These are phyloP conservation scores for Tipula unca DNA, from an alignment of 2,888 invertebrate genomes.

Conservation along the genomic window DNA sequence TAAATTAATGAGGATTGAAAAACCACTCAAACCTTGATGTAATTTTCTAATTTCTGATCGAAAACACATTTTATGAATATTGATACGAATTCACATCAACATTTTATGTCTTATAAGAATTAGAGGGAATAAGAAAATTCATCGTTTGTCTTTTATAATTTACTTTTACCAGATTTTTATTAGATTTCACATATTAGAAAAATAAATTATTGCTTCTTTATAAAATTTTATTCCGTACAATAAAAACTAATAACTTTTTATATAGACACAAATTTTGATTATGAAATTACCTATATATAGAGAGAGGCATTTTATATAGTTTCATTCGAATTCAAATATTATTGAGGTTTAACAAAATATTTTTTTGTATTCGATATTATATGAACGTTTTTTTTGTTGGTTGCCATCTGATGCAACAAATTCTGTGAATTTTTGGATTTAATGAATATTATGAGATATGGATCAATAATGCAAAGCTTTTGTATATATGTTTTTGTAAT, in stretches of 20 bases:
- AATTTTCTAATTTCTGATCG: no score
- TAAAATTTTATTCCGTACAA: neutral
- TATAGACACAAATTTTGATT: neutral
- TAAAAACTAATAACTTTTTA: neutral
- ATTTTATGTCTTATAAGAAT: no score
- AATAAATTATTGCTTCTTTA: neutral
- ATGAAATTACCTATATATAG: neutral
- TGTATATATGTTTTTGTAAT: neutral
- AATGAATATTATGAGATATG: neutral
- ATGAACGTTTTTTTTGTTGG: neutral
- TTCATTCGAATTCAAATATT: neutral
- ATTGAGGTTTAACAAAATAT: neutral
- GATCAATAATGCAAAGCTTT: neutral
- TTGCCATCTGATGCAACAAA: neutral
- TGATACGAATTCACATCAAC: no score
- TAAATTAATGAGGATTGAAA: no score
- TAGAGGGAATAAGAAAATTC: no score
- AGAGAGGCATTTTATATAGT: neutral
- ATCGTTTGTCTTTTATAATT: neutral
- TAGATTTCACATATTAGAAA: neutral
- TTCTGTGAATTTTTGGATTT: neutral
- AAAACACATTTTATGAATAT: no score
- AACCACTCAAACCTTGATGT: no score
- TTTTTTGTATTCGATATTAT: neutral
- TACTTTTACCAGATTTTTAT: neutral